These are phyloP conservation scores for Stictocephala bisonia DNA, from an alignment of 2,888 invertebrate genomes.

Conservation along the genomic window DNA sequence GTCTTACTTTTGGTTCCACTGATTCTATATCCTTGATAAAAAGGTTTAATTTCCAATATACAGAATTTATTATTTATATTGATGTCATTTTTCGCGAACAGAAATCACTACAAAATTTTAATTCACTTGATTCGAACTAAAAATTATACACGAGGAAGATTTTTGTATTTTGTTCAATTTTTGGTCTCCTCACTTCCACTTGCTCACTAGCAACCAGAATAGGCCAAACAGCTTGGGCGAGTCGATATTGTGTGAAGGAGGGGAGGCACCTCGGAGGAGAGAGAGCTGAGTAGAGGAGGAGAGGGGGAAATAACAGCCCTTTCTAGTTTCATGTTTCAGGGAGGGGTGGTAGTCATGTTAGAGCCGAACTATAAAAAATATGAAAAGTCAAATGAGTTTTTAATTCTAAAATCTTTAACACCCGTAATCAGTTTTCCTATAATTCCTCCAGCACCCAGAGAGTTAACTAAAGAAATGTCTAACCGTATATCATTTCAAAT, in stretches of 20 bases:
- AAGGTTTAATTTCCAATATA: no score
- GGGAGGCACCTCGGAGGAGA: conserved; percentile 46
- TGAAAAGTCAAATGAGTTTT: no score
- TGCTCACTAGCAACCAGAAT: conserved; percentile 48
- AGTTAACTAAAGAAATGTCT: no score
- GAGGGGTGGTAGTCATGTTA: conserved; percentile 12
- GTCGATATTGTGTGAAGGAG: conserved; percentile 53
- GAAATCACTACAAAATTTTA: conserved; percentile 19
- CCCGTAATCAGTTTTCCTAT: no score
- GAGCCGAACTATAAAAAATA: no score
- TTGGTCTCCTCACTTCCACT: conserved; percentile 39
- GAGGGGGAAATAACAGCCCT: conserved; percentile 22
- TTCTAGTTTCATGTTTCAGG: conserved; percentile 25
- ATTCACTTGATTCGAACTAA: conserved; percentile 45
- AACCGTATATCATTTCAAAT: no score
- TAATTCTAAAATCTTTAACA: no score
- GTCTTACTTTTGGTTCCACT: no score
- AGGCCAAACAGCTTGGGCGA: conserved; percentile 56
- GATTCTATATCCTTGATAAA: no score
- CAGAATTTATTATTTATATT: no score
- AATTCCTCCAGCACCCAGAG: no score
- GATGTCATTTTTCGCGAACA: conserved; percentile 28
- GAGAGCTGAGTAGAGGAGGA: conserved; percentile 10
- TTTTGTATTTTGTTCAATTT: conserved; percentile 28
- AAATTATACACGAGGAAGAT: conserved; percentile 42